Percentiles rank a stretch among this genome's conserved stretches.
Evolutionary conservation across 2,888 invertebrate genomes (phyloP).

Genomic region (Caradrina clavipalpis): DNA sequence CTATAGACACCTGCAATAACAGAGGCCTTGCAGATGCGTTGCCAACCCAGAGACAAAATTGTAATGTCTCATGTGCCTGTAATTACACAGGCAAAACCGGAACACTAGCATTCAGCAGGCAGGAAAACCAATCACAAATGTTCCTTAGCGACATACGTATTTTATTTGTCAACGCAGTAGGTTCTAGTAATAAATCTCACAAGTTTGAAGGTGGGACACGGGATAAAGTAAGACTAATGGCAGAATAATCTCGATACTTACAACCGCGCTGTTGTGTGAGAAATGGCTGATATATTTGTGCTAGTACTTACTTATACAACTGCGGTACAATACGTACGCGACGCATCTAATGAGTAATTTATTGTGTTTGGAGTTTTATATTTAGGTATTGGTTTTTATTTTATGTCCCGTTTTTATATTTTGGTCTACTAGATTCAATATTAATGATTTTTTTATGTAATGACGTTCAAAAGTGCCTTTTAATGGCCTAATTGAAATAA

Average conservation of each 20-base stretch:
- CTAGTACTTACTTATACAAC: background rate
- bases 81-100: too few relatives aligned
- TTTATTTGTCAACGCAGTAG: constrained; percentile 46
- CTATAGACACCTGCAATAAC: too few relatives aligned
- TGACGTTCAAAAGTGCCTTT: too few relatives aligned
- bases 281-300: constrained; percentile 42
- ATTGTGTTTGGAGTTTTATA: background rate
- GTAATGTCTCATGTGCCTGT: too few relatives aligned
- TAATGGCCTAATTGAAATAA: too few relatives aligned
- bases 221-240: constrained; percentile 65
- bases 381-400: background rate
- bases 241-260: constrained; percentile 57
- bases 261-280: constrained; percentile 38
- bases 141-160: constrained; percentile 25
- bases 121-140: constrained; percentile 32
- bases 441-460: too few relatives aligned
- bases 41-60: too few relatives aligned
- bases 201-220: constrained; percentile 59
- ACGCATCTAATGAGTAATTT: constrained; percentile 10
- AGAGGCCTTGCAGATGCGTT: too few relatives aligned
- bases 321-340: background rate
- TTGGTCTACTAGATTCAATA: too few relatives aligned
- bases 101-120: background rate
- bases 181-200: constrained; percentile 59
- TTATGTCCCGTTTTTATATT: background rate